Evolutionary conservation across 2,888 invertebrate genomes (phyloP), one percentile per base, ranked within the genome.

Genomic region (Plebejus argus): DNA sequence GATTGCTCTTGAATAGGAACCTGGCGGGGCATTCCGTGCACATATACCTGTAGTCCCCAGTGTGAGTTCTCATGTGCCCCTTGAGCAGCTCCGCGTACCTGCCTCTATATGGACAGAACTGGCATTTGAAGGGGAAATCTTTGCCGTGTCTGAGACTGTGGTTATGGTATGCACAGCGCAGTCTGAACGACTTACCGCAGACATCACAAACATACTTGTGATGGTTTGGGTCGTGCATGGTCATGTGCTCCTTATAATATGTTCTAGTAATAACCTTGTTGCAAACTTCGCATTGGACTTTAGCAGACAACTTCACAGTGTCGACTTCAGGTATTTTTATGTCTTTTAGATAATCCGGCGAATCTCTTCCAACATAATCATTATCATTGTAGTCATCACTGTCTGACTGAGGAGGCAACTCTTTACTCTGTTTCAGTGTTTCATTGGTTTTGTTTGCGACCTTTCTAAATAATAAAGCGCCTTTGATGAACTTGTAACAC

Each of bases 401-500:
- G 15, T 81, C 78, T 78, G 70, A 78, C 35, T 53, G 70, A 23
- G 53, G 10, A 58, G 82, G 80, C 75, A 83, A 79, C 76, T 79
- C 76, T 49, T 81, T 79, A 5, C 86, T 78, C 35, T 85, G 82
- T 70, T 83, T 85, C 28, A 92, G 82, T n/a, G 86, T 70, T 58
- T 86, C 83, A 1, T 89, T 85, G 1, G 89, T 85, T 77, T 84
- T 82, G 79, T 85, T 85, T 0, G 91, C 92, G 0, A 85, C 84
- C 81, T 87, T 89, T 77, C 86, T 86, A 80, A 93, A 92, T 20
- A 85, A 78, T 78, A 89, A 83, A 3, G 89, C 89, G 33, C 83
- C 82, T 82, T 86, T 84, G 12, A 91, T 77, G 81, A 92, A 89
- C 78, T 87, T 86, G 58, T 83, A 82, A 81, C 93, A 93, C 18